phyloP scores from a whole-genome alignment of 2,888 invertebrate genomes.

The Xestia c-nigrum region DNA sequence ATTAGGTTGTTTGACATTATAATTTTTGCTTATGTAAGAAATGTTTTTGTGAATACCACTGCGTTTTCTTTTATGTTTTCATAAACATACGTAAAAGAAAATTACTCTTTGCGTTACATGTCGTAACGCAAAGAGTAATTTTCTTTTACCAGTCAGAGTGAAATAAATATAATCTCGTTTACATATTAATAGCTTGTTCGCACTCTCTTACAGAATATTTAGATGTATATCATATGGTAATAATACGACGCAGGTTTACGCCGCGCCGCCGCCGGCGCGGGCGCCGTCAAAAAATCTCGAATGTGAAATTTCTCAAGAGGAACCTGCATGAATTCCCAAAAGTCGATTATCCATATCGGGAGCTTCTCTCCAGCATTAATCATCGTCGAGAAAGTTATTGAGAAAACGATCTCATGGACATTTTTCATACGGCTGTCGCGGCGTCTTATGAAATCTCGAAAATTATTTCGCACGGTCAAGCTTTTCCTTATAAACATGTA shows the following conservation, averaged over 20 bases:
- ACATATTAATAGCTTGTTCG: slow-evolving; percentile 9
- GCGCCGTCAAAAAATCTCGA: slow-evolving; percentile 25
- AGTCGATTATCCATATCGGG: slow-evolving; percentile 56
- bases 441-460: slow-evolving; percentile 29
- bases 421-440: slow-evolving; percentile 29
- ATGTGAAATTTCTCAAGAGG: slow-evolving; percentile 41
- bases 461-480: slow-evolving; percentile 20
- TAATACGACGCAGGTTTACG: slow-evolving; percentile 10
- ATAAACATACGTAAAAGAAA: not conserved
- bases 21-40: slow-evolving; percentile 1
- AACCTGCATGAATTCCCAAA: slow-evolving; percentile 47
- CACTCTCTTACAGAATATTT: slow-evolving; percentile 1
- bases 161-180: not conserved
- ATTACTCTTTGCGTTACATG: too few relatives aligned
- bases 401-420: slow-evolving; percentile 42
- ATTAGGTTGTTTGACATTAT: slow-evolving; percentile 14
- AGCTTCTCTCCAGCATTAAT: slow-evolving; percentile 40
- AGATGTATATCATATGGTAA: slow-evolving; percentile 41
- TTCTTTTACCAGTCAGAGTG: not conserved
- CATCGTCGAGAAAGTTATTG: slow-evolving; percentile 61
- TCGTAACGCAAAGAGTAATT: too few relatives aligned
- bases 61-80: slow-evolving; percentile 7
- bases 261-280: too few relatives aligned
- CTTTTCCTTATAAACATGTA: not conserved
- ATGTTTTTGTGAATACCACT: slow-evolving; percentile 2